Conservation (phyloP, 2,113 vertebrate species). For the Microcebus lehilahytsara region DNA sequence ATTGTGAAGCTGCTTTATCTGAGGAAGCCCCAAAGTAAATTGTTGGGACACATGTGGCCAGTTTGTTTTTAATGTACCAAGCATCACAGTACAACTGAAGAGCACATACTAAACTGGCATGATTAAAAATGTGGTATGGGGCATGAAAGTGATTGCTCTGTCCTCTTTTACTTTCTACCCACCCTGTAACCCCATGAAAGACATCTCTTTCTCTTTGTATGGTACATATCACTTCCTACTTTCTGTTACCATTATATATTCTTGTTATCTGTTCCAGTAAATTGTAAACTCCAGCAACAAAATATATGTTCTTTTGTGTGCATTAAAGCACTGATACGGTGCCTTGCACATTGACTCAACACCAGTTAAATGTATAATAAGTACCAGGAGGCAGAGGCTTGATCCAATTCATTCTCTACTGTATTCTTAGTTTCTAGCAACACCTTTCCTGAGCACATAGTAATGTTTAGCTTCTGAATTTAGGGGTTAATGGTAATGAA, state of each 20-base stretch:
- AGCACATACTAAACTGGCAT: neutral
- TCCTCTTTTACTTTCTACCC: neutral
- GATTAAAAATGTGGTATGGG: neutral
- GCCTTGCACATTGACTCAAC: neutral
- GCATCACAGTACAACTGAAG: neutral
- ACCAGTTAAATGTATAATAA: neutral
- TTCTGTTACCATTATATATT: neutral
- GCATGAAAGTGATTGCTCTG: neutral
- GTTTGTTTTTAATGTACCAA: neutral
- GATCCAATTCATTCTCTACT: neutral
- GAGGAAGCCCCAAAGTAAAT: neutral
- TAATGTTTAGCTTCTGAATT: conserved; percentile 33
- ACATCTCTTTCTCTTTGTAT: neutral
- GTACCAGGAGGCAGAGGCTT: neutral
- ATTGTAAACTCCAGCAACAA: neutral
- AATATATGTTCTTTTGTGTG: neutral
- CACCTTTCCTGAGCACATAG: neutral
- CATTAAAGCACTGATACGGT: neutral
- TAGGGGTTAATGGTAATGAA: conserved; percentile 20
- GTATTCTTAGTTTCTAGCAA: neutral
- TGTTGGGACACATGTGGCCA: neutral
- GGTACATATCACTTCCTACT: neutral
- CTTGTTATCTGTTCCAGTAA: neutral
- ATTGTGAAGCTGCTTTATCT: neutral
- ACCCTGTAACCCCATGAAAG: neutral